These are phyloP conservation scores for Omphaloscelis lunosa DNA, from an alignment of 2,888 invertebrate species.

Conservation along the genomic window DNA sequence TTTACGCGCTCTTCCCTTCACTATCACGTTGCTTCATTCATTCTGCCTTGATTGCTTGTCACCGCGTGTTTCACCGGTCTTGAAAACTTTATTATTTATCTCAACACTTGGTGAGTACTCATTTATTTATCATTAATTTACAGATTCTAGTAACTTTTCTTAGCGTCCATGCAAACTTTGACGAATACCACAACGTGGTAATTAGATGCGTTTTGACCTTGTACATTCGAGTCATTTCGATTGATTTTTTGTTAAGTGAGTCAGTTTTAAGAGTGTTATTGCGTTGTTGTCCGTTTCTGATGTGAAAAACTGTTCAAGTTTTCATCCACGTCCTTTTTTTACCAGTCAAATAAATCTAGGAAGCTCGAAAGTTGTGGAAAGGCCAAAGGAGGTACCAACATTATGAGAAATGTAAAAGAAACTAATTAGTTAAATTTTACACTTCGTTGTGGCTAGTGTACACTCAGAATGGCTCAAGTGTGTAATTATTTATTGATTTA, in stretches of 20 bases:
- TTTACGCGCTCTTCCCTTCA: constrained; percentile 16
- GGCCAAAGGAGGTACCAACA: neutral
- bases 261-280: constrained; percentile 51
- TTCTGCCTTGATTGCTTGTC: constrained; percentile 67
- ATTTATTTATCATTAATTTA: constrained; percentile 38
- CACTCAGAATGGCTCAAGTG: neutral
- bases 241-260: constrained; percentile 67
- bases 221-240: constrained; percentile 61
- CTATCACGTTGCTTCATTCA: constrained; percentile 43
- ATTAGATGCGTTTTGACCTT: constrained; percentile 60
- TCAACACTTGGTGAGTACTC: constrained; percentile 73
- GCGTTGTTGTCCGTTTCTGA: constrained; percentile 39
- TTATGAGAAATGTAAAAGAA: neutral
- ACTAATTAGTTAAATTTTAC: constrained; percentile 11
- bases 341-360: neutral
- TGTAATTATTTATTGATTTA: neutral
- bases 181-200: neutral
- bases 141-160: constrained; percentile 43
- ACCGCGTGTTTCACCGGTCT: constrained; percentile 81
- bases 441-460: constrained; percentile 9
- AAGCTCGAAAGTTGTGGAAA: neutral
- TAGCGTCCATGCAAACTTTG: neutral
- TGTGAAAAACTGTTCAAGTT: constrained; percentile 17
- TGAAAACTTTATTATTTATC: constrained; percentile 68
- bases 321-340: constrained; percentile 3